Conservation (phyloP, 2,888 invertebrate species). For the Tolmerus cingulatus region DNA sequence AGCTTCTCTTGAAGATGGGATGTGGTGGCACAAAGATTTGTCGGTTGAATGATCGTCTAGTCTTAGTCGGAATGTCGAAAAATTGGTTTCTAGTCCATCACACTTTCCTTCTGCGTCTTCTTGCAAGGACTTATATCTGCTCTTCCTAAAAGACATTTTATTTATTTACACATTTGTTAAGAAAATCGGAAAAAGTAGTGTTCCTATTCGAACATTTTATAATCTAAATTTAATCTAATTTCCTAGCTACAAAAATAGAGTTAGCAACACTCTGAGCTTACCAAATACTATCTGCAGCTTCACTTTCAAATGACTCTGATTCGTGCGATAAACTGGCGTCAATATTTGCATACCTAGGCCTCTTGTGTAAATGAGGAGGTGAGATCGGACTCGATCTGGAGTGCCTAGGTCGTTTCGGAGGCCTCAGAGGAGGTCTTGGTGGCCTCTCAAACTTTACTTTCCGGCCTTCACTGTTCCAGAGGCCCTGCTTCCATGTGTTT, state of each 20-base stretch:
- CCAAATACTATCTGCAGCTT: constrained; percentile 44
- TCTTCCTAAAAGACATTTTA: constrained; percentile 48
- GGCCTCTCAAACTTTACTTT: constrained; percentile 61
- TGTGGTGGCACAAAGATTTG: constrained; percentile 35
- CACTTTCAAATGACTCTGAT: not conserved
- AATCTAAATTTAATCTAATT: too few species aligned
- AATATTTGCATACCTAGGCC: constrained; percentile 54
- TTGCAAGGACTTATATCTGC: constrained; percentile 56
- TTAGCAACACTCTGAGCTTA: not conserved
- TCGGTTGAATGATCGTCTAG: constrained; percentile 56
- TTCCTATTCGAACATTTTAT: too few species aligned
- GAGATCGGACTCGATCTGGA: constrained; percentile 56
- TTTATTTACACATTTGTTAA: not conserved
- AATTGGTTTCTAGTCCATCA: constrained; percentile 60
- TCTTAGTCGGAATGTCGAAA: constrained; percentile 60
- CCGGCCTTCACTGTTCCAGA: constrained; percentile 67
- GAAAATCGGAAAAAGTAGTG: not conserved
- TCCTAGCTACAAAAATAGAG: not conserved
- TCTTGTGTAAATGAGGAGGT: constrained; percentile 58
- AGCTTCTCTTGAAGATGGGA: constrained; percentile 11
- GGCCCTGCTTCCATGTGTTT: constrained; percentile 84
- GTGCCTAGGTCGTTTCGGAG: constrained; percentile 59
- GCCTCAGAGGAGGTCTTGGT: constrained; percentile 60
- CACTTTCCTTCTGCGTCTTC: constrained; percentile 56
- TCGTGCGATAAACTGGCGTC: constrained; percentile 8